Base-by-base conservation (phyloP, 2,888 invertebrate genomes). In the Gymnocheta viridis region DNA sequence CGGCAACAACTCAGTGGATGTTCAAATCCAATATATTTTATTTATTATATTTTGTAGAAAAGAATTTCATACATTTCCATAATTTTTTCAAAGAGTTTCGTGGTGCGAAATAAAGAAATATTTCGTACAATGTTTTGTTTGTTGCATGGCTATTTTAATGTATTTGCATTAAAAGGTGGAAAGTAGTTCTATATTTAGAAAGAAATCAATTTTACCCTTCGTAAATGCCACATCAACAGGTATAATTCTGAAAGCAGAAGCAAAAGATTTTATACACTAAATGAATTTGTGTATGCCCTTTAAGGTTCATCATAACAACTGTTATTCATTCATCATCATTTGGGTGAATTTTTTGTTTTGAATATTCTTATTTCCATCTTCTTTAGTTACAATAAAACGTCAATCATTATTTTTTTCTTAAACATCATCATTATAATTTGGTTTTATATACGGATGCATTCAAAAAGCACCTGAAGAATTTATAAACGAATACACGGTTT, bases 351-450 rank as follows among this genome's bases (percentile, higher is more conserved):
- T 81, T 81, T 29, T 56, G 44, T 47, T 76, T 85, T 83, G 70
- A 64, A 85, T 79, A 70, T 77, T 64, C 35, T 41, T 32, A 64
- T 69, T 80, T 78, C 32, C 66, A 58, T 80, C 70, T 77, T 70
- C 60, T 66, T 58, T 85, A 82, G 85, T 86, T 86, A 83, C 86
- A 86, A 76, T 58, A 69, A 85, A 86, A 86, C 87, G 87, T 87
- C 88, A 88, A 87, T 88, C 87, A 87, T 85, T 85, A 58, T 73
- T 81, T 70, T 81, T 70, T 76, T 70, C 14, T 58, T 41, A 41
- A 60, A 79, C 47, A 66, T 64, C 64, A 51, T 51, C 12, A 80
- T 80, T 29, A 66, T 41, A 54, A 76, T 76, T n/a, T 38, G 2
- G 12, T 17, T 24, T 2, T 24, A 24, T 35, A 35, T 51, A 54